Evolutionary conservation across 2,113 vertebrate species (phyloP).

Genomic region (Bostrychus sinensis): DNA sequence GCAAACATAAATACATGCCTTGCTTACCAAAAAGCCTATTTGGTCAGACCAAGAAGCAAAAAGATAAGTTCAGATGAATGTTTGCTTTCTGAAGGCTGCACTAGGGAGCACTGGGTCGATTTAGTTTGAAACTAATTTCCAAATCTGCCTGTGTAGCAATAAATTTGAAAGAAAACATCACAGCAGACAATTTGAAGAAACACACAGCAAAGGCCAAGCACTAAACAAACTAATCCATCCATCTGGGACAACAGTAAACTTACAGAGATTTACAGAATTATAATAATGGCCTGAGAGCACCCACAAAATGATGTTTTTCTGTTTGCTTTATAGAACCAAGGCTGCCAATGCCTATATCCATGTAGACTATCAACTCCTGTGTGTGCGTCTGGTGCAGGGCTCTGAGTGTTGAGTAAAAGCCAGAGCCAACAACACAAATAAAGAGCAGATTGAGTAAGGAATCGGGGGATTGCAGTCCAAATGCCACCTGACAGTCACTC

Average conservation of each 20-base stretch:
- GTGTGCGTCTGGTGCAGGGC: too few species aligned
- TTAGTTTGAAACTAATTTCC: neutral
- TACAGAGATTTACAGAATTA: neutral
- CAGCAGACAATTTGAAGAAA: too few species aligned
- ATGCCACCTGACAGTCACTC: too few species aligned
- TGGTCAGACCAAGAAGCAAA: neutral
- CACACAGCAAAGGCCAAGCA: too few species aligned
- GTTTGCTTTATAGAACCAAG: neutral
- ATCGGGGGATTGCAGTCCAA: too few species aligned
- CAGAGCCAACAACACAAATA: too few species aligned
- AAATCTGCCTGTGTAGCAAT: constrained; percentile 1
- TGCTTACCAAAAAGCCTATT: too few species aligned
- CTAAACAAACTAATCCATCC: too few species aligned
- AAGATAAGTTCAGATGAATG: neutral
- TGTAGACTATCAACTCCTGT: neutral
- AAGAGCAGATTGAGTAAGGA: too few species aligned
- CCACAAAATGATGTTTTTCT: neutral
- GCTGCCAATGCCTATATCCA: neutral
- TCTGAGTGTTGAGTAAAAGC: too few species aligned
- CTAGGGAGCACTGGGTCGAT: neutral
- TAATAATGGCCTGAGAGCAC: neutral
- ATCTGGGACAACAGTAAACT: neutral
- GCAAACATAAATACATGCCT: too few species aligned
- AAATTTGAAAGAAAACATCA: neutral
- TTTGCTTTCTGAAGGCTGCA: neutral